Evolutionary conservation across 37 sponge, comb jelly and placozoan species (phyloP).

Genomic region (Spongilla lacustris): DNA sequence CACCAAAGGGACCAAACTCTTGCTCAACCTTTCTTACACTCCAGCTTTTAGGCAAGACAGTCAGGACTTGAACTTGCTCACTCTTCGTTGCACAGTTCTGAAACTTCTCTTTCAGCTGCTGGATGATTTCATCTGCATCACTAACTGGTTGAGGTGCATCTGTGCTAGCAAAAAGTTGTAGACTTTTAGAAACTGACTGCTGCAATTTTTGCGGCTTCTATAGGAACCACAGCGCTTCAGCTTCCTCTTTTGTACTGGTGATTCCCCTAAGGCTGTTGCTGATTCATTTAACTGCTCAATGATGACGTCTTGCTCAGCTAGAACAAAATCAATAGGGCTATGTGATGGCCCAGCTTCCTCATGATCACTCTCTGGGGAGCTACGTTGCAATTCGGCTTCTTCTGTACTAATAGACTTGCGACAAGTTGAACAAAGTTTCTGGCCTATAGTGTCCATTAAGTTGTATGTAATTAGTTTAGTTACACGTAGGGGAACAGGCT

Average conservation of each 20-base stretch:
- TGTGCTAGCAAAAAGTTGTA: neutral
- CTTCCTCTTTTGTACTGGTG: neutral
- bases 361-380: neutral
- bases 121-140: constrained; percentile 28
- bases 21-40: constrained; percentile 1
- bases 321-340: neutral
- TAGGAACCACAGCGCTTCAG: neutral
- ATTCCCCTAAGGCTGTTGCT: neutral
- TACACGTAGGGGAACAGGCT: neutral
- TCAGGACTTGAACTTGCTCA: constrained; percentile 28
- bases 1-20: constrained; percentile 22
- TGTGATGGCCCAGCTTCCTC: neutral
- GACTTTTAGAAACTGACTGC: neutral
- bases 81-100: neutral
- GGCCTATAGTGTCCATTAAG: neutral
- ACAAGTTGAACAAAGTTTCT: neutral
- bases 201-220: neutral
- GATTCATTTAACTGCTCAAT: neutral
- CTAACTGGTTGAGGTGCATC: neutral
- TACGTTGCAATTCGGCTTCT: neutral
- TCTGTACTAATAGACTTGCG: neutral
- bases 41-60: constrained; percentile 39
- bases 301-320: neutral
- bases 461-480: neutral
- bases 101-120: constrained; percentile 41